Conservation (phyloP, 2,113 vertebrate genomes). For the Cyanistes caeruleus region DNA sequence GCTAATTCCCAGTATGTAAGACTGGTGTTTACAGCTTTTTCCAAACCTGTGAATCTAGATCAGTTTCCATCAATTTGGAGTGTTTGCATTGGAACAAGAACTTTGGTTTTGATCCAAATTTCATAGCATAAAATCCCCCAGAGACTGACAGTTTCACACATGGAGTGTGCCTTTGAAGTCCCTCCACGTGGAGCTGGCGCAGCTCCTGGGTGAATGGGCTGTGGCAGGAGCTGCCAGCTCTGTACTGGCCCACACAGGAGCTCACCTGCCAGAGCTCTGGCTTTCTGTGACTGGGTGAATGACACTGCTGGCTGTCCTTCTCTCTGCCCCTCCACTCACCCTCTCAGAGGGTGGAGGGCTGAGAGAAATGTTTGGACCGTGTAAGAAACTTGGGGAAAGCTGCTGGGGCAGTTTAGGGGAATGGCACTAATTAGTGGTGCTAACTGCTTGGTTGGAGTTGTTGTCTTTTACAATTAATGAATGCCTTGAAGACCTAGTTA, state of each 20-base stretch:
- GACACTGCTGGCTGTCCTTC: not conserved
- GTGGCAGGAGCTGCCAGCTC: not conserved
- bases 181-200: not conserved
- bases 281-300: not conserved
- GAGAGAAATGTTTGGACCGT: fast-evolving
- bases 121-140: not conserved
- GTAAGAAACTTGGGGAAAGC: fast-evolving
- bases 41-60: not conserved
- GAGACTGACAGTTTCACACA: not conserved
- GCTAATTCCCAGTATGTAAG: not conserved
- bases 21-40: not conserved
- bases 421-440: not conserved
- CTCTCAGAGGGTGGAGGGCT: not conserved
- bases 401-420: not conserved
- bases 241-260: not conserved
- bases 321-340: not conserved
- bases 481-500: not conserved
- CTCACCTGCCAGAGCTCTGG: not conserved
- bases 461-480: not conserved
- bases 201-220: not conserved
- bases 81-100: not conserved
- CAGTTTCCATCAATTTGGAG: not conserved
- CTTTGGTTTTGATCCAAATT: not conserved
- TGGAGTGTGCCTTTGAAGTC: fast-evolving
- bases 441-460: not conserved